These are phyloP conservation scores for Apotomis capreana DNA, from an alignment of 2,888 invertebrate genomes.

Conservation along the genomic window DNA sequence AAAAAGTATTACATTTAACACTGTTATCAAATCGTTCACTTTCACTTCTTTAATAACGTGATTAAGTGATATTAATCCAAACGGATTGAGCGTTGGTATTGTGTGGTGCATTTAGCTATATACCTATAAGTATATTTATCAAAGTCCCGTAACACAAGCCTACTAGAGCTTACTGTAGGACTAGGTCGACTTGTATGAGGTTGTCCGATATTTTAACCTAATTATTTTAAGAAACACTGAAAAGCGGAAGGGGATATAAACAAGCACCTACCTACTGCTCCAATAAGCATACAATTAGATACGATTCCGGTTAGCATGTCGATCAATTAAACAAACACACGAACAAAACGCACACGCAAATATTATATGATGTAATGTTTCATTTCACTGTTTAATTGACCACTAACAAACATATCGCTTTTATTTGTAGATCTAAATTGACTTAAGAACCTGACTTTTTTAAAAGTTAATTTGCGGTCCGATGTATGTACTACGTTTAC, in stretches of 20 bases:
- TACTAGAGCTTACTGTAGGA: too few relatives aligned
- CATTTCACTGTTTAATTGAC: background rate
- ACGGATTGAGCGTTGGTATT: background rate
- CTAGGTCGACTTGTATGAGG: too few relatives aligned
- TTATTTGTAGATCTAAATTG: too few relatives aligned
- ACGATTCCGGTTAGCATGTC: constrained; percentile 14
- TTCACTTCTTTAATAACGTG: constrained; percentile 33
- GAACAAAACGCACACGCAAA: constrained; percentile 11
- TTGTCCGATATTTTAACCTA: too few relatives aligned
- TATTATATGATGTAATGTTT: constrained; percentile 11
- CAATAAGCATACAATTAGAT: background rate
- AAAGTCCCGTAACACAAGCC: too few relatives aligned
- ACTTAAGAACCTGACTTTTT: too few relatives aligned
- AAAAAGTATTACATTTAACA: constrained; percentile 33
- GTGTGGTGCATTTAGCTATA: too few relatives aligned
- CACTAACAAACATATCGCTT: background rate
- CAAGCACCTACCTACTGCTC: background rate
- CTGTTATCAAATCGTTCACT: constrained; percentile 37
- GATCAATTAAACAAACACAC: constrained; percentile 6
- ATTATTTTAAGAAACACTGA: background rate
- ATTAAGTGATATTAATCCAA: constrained; percentile 22
- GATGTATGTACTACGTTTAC: too few relatives aligned
- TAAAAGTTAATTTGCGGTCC: too few relatives aligned
- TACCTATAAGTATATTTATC: too few relatives aligned
- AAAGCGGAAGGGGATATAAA: constrained; percentile 4